Conservation (phyloP, 2,113 vertebrate species). For the Strix uralensis region DNA sequence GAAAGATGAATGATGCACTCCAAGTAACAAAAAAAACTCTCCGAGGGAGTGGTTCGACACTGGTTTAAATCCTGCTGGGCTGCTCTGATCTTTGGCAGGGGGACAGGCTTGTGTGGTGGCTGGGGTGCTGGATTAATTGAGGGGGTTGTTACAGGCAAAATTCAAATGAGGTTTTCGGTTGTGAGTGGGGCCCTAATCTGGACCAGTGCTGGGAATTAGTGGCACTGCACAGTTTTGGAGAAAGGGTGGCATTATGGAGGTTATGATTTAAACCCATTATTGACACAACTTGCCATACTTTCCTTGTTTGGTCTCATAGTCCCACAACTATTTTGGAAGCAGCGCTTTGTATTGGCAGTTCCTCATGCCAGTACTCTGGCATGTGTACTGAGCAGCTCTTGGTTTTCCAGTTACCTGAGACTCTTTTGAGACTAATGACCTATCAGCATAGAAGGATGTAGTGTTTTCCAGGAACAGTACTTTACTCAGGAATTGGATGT, state of each 20-base stretch:
- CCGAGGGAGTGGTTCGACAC: accelerated
- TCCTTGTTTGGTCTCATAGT: background rate
- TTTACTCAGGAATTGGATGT: background rate
- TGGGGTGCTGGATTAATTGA: background rate
- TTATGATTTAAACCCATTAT: accelerated
- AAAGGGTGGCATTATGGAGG: background rate
- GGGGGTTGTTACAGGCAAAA: background rate
- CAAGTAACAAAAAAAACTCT: background rate
- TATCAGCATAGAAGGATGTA: accelerated
- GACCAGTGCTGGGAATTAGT: background rate
- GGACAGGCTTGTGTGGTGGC: accelerated
- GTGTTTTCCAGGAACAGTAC: background rate
- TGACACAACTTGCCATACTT: accelerated
- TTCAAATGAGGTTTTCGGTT: accelerated
- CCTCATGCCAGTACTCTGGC: background rate
- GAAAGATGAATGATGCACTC: background rate
- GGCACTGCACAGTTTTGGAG: accelerated
- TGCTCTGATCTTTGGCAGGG: background rate
- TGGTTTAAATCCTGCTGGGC: background rate
- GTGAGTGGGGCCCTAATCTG: background rate
- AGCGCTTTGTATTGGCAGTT: background rate
- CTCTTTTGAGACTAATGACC: accelerated
- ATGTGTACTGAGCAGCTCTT: background rate
- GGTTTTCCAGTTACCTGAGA: background rate
- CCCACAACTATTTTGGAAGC: accelerated